Evolutionary conservation across 2,888 invertebrate genomes (phyloP).

Genomic region (Yponomeuta cagnagella): DNA sequence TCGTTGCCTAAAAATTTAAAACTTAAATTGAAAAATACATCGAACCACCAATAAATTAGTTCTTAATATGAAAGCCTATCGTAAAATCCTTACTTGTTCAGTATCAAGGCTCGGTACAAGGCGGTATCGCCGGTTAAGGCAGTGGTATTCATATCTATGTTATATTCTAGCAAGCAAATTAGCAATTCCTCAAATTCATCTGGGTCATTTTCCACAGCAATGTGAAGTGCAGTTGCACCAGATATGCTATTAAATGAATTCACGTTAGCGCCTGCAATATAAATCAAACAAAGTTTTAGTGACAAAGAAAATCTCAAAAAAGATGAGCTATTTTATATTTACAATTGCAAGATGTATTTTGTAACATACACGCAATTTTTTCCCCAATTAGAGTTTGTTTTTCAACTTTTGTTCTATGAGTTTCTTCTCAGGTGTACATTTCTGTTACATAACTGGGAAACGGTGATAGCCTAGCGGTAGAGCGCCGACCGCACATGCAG

Average conservation of each 20-base stretch:
- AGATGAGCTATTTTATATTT: no score
- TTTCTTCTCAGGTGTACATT: no score
- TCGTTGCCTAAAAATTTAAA: constrained; percentile 45
- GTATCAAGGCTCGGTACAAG: constrained; percentile 65
- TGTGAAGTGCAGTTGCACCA: constrained; percentile 76
- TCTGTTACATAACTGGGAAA: no score
- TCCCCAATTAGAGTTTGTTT: no score
- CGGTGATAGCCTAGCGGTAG: no score
- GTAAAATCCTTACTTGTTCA: constrained; percentile 53
- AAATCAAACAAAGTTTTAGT: neutral
- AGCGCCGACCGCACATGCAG: no score
- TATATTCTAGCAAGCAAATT: constrained; percentile 56
- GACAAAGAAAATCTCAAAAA: no score
- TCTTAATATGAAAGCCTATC: no score
- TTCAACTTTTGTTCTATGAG: no score
- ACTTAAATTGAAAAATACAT: neutral
- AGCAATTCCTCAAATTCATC: constrained; percentile 72
- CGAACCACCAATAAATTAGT: no score
- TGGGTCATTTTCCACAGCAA: constrained; percentile 74
- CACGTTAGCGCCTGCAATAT: constrained; percentile 62
- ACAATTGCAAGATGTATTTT: no score
- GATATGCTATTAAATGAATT: constrained; percentile 71
- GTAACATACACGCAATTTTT: no score
- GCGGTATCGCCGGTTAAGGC: constrained; percentile 70
- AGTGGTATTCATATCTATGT: constrained; percentile 60